Percentiles rank a stretch among this genome's conserved stretches.
phyloP scores from a whole-genome alignment of 2,113 vertebrate species.

The Myrmophylax atrothorax region DNA sequence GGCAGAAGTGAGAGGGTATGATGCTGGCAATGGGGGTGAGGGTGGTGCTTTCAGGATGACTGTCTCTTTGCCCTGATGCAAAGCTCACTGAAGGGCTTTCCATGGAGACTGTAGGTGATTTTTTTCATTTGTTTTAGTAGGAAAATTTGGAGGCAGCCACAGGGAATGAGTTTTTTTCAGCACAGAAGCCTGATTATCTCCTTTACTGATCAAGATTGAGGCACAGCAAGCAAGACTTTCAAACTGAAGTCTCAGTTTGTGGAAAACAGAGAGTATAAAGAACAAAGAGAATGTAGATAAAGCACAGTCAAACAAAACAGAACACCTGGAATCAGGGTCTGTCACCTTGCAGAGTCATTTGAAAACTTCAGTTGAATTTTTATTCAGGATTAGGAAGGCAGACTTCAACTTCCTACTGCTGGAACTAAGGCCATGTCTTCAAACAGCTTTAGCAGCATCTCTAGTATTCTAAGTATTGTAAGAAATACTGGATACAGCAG shows the following conservation, averaged over 20 bases:
- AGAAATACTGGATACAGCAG: background rate
- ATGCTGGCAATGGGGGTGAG: fast-evolving
- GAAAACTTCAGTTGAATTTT: background rate
- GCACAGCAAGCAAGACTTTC: background rate
- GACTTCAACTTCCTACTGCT: background rate
- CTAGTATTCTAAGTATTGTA: background rate
- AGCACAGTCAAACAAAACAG: background rate
- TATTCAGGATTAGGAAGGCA: background rate
- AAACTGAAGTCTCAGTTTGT: background rate
- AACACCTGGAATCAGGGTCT: background rate
- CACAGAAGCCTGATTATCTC: background rate
- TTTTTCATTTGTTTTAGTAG: background rate
- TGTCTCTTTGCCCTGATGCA: background rate
- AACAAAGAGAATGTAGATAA: background rate
- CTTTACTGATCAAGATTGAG: background rate
- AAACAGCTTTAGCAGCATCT: background rate
- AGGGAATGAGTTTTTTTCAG: background rate
- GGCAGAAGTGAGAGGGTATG: background rate
- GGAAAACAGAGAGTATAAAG: background rate
- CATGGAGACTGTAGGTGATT: background rate
- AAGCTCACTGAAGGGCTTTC: background rate
- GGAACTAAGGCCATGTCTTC: background rate
- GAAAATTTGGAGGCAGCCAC: background rate
- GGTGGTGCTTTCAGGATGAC: background rate
- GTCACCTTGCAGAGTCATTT: background rate